Evolutionary conservation across 1,140 invertebrate genomes (phyloP), one percentile per base, ranked within the genome.

Genomic region (Portunus trituberculatus): DNA sequence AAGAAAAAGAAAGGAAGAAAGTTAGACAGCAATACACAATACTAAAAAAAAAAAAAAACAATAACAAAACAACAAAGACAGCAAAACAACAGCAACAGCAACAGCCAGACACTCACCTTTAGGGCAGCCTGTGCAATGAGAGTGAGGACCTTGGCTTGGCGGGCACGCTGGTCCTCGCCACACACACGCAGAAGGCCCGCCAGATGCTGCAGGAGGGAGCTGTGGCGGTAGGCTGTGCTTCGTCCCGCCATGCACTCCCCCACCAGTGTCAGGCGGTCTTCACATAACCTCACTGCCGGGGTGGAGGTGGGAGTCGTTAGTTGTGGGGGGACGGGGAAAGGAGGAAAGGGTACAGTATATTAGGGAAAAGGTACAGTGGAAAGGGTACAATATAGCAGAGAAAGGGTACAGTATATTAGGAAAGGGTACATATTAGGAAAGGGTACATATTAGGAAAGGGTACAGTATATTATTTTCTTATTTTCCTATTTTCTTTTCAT

Each of bases 141-240:
- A 94, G 97, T 96, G n/a, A 98, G 96, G n/a, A 98, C 97, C 96
- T 97, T 97, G 14, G 97, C 97, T 96, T 98, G 97, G 86, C 97
- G 97, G 12, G 97, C 96, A 59, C 96, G 96, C 31, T 95, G 95
- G 92, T 97, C 97, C 52, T 97, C 96, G 20, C 96, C 97, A 91
- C 97, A 97, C 14, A 98, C 97, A 95, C 97, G 96, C 67, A 98
- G 96, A 94, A 97, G 97, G 94, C 97, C 96, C 14, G 97, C 97
- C 46, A 98, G 96, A 93, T 97, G 97, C 28, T 98, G 96, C 32
- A 98, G 96, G 97, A 97, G 97, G 94, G 97, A 97, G 91, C 97
- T 97, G 96, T 97, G 97, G 96, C 97, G 97, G 96, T 98, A 98
- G 83, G 97, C 97, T 88, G 97, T 97, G 25, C 96, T 96, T 45